Conservation (phyloP, 1,140 invertebrate genomes). For the Euura lappo region DNA sequence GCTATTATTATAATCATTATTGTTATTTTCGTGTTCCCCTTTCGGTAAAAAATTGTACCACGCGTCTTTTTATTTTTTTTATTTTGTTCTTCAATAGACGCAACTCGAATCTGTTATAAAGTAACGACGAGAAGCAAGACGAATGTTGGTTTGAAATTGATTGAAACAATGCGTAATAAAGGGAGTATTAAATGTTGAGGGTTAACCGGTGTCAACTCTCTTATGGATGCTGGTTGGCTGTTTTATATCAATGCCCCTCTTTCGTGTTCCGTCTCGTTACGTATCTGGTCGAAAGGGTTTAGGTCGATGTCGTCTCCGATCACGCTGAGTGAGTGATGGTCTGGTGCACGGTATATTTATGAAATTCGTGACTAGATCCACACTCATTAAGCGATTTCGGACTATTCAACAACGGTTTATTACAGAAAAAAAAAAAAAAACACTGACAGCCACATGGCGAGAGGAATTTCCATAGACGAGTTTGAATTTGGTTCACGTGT, state of each 20-base stretch:
- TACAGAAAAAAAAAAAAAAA: too few species aligned
- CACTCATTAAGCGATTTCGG: conserved; percentile 74
- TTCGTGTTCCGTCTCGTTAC: too few species aligned
- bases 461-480: conserved; percentile 71
- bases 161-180: conserved; percentile 41
- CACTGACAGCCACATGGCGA: neutral
- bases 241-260: too few species aligned
- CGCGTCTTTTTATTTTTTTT: too few species aligned
- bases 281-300: too few species aligned
- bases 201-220: conserved; percentile 44
- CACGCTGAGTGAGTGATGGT: conserved; percentile 71
- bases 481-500: conserved; percentile 79
- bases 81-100: too few species aligned
- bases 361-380: conserved; percentile 82
- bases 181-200: conserved; percentile 31
- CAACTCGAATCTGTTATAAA: too few species aligned
- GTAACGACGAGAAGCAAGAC: conserved; percentile 14
- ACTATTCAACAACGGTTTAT: neutral
- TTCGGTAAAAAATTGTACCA: too few species aligned
- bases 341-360: conserved; percentile 68
- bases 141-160: conserved; percentile 26
- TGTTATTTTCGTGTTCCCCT: too few species aligned
- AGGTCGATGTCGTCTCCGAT: conserved; percentile 16
- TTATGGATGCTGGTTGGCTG: neutral
- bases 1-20: too few species aligned